These are phyloP conservation scores for Scrobipalpa atriplicella DNA, from an alignment of 2,888 invertebrate species.

Conservation along the genomic window DNA sequence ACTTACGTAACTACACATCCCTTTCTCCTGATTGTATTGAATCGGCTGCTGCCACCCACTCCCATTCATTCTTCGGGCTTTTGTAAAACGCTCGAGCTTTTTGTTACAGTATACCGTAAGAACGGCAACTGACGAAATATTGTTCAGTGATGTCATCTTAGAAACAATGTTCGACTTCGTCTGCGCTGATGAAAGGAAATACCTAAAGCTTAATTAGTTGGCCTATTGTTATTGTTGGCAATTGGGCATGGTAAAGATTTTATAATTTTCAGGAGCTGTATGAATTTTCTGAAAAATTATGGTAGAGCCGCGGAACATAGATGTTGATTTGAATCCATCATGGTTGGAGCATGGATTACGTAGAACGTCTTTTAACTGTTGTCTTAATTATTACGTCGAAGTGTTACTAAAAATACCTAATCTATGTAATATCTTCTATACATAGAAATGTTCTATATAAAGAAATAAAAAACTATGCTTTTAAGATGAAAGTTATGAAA, in stretches of 20 bases:
- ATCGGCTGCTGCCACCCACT: slow-evolving; percentile 61
- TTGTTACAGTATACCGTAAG: slow-evolving; percentile 67
- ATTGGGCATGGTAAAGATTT: neutral
- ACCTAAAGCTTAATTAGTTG: slow-evolving; percentile 11
- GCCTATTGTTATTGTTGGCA: slow-evolving; percentile 4
- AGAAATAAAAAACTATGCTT: too few species aligned
- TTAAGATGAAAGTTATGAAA: too few species aligned
- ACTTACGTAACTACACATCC: slow-evolving; percentile 73
- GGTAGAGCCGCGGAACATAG: too few species aligned
- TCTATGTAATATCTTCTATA: too few species aligned
- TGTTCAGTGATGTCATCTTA: slow-evolving; percentile 66
- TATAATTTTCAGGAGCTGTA: neutral
- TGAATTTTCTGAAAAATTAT: neutral
- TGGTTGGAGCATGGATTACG: too few species aligned
- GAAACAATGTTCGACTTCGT: slow-evolving; percentile 31
- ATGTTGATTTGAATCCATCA: too few species aligned
- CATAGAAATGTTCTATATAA: too few species aligned
- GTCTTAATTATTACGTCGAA: too few species aligned
- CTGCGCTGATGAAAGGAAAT: neutral
- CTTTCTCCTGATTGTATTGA: slow-evolving; percentile 64
- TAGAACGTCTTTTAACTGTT: too few species aligned
- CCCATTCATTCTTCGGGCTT: slow-evolving; percentile 78
- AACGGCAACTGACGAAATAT: slow-evolving; percentile 77
- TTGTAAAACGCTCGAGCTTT: slow-evolving; percentile 74
- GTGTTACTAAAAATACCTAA: too few species aligned